These are phyloP conservation scores for Schizopygopsis malacanthus DNA, from an alignment of 2,797 vertebrate species.

Conservation along the genomic window DNA sequence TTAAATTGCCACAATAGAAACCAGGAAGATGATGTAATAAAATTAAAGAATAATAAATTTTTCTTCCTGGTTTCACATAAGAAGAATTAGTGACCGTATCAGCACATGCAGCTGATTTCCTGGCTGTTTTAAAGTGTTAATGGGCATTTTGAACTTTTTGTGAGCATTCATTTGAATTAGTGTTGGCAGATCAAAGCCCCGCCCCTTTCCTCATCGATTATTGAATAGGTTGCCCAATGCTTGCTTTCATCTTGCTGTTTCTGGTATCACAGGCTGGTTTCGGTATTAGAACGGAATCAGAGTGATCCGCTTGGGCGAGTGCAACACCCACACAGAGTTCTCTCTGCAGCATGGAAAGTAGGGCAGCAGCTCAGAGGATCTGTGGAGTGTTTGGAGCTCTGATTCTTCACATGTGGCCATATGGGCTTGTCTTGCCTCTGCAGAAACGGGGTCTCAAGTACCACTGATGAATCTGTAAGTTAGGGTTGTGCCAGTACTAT, in stretches of 20 bases:
- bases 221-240: neutral
- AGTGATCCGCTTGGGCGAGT: slow-evolving; percentile 28
- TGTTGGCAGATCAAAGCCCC: neutral
- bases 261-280: slow-evolving; percentile 37
- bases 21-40: neutral
- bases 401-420: slow-evolving; percentile 21
- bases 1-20: neutral
- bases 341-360: slow-evolving; percentile 47
- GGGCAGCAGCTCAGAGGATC: slow-evolving; percentile 32
- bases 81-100: neutral
- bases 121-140: slow-evolving; percentile 6
- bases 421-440: slow-evolving; percentile 7
- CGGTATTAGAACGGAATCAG: slow-evolving; percentile 42
- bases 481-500: neutral
- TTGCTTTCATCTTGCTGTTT: slow-evolving; percentile 1
- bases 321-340: slow-evolving; percentile 52
- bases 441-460: slow-evolving; percentile 6
- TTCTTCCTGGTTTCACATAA: neutral
- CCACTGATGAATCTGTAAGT: neutral
- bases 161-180: slow-evolving; percentile 4
- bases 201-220: slow-evolving; percentile 34
- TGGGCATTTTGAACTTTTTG: neutral
- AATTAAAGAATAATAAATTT: neutral
- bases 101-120: neutral
- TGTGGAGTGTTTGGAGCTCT: slow-evolving; percentile 23